These are phyloP conservation scores for Capreolus pygargus DNA, from an alignment of 2,113 vertebrate genomes.

Conservation along the genomic window DNA sequence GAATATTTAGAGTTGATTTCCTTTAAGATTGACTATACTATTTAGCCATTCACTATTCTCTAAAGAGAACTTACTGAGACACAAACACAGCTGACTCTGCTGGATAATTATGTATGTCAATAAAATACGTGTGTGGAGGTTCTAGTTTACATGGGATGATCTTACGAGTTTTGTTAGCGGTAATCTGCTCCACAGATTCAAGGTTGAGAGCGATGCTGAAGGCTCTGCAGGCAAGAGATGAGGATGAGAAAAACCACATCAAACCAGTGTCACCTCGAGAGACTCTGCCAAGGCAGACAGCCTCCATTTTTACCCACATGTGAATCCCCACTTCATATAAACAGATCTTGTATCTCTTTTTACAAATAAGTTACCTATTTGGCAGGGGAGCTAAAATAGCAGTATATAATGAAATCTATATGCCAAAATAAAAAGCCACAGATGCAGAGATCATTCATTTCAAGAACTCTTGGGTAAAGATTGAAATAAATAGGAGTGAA, in stretches of 20 bases:
- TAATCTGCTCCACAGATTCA: background rate
- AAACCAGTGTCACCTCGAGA: background rate
- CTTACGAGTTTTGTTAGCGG: fast-evolving
- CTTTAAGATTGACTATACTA: background rate
- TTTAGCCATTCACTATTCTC: background rate
- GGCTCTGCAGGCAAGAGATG: background rate
- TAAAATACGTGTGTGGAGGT: fast-evolving
- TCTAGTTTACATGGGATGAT: background rate
- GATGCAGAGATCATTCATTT: background rate
- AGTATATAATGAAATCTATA: background rate
- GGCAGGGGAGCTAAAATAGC: background rate
- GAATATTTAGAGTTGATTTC: background rate
- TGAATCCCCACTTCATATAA: too few species aligned
- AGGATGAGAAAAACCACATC: background rate
- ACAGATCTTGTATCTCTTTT: too few species aligned
- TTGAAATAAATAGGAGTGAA: background rate
- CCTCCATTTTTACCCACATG: background rate
- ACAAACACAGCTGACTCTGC: background rate
- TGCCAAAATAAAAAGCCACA: background rate
- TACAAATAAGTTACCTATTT: background rate
- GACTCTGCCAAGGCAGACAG: too few species aligned
- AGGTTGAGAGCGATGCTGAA: background rate
- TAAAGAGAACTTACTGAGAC: background rate
- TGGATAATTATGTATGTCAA: background rate
- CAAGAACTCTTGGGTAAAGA: background rate